A percentile compares a stretch with the other conserved stretches of the same genome.
Evolutionary conservation across 1,140 invertebrate species (phyloP).

Genomic region (Stegodyphus dumicola): DNA sequence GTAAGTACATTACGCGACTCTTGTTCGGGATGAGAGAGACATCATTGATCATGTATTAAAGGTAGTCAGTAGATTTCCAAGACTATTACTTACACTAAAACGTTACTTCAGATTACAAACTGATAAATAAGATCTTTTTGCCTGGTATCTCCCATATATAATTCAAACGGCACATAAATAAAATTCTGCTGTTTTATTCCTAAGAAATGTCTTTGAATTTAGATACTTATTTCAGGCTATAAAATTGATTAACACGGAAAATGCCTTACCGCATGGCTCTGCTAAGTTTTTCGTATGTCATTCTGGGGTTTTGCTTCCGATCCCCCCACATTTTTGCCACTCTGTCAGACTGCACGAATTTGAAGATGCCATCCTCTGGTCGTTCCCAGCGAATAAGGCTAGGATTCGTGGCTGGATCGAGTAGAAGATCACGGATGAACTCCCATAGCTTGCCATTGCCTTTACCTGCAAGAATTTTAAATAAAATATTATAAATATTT

Average conservation of each 20-base stretch:
- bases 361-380: constrained; percentile 84
- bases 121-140: too few species aligned
- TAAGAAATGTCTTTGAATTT: too few species aligned
- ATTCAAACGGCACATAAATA: too few species aligned
- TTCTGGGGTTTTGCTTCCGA: constrained; percentile 85
- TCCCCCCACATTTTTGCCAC: constrained; percentile 90
- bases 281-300: constrained; percentile 95
- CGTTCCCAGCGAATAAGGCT: constrained; percentile 89
- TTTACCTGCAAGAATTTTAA: constrained; percentile 68
- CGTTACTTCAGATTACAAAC: too few species aligned
- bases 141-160: too few species aligned
- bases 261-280: constrained; percentile 84
- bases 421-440: constrained; percentile 83
- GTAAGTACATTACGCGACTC: too few species aligned
- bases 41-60: too few species aligned
- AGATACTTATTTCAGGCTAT: neutral
- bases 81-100: too few species aligned
- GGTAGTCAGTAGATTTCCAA: too few species aligned
- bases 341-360: constrained; percentile 89
- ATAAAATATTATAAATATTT: too few species aligned
- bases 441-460: constrained; percentile 80
- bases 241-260: neutral
- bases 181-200: too few species aligned
- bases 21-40: too few species aligned
- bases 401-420: constrained; percentile 81